Base-by-base conservation (phyloP, 2,888 invertebrate species). In the Philereme vetulata region DNA sequence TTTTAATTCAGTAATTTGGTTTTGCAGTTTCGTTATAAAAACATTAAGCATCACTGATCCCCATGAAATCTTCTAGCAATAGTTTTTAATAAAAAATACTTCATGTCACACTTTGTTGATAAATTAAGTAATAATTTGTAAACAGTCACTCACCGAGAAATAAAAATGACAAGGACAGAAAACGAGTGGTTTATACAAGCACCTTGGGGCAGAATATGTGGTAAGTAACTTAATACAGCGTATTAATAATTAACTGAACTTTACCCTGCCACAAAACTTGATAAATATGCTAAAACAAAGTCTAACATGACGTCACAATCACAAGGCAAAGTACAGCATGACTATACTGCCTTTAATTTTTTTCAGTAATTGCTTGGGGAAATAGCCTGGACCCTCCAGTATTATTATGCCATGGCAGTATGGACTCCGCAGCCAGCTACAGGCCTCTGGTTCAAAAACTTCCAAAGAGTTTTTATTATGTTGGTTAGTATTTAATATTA, bases 301-400 rank as follows among this genome's bases (percentile, higher is more conserved):
- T 36, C 8, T 36, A 3, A 36, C 8, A 6, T 36, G 4, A 40
- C 40, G 40, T 8, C 9, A 40, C 6, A 9, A 40, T 33, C 10
- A 40, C 44, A 40, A 43, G 48, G 11, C 47, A 50, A 58, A 45
- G 49, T 36, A 38, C 9, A 36, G 11, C 4, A 5, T 4, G n/a
- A 0, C 5, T 11, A 54, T 47, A 42, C 47, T 5, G 11, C 55
- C 8, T 21, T 47, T 5, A 33, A n/a, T 3, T 48, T 61, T 56
- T 55, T 52, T 84, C 78, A 94, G 95, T 93, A 11, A 89, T 94
- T 77, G 90, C 93, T 62, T 95, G 94, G 94, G 95, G 95, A 0
- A 81, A 93, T 61, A 86, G 89, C 70, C 75, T 78, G 32, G 82
- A 93, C 48, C 90, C 93, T 2, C 93, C 93, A 0, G 90, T 94